Base-by-base conservation (phyloP, 1,140 invertebrate species). In the Stegodyphus mimosarum region DNA sequence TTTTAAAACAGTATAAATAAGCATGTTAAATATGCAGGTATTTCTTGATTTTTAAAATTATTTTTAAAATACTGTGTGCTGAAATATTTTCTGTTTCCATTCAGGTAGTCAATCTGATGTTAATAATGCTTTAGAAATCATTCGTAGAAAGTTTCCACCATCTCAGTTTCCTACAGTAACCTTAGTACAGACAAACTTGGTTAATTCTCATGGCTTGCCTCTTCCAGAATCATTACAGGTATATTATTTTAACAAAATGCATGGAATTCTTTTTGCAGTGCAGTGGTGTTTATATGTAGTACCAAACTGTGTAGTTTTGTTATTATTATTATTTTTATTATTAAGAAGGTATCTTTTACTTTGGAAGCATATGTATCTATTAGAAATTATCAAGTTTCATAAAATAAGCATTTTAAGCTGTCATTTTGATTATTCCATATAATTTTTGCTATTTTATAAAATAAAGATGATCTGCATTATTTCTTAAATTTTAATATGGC, bases 91-190 rank as follows among this genome's bases (percentile, higher is more conserved):
- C 15, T 60, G 9, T 15, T 33, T 33, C 33, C 33, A 33, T 33
- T 33, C 89, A 93, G 94, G 95, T 85, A 93, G 93, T 33, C 92
- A 94, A 86, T 91, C 91, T 84, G 94, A 95, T 89, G 95, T 98
- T 86, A 93, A 94, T 86, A 92, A 92, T 79, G 96, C 96, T 33
- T 90, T 98, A 88, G 93, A 93, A 80, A 93, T 96, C 91, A 96
- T 98, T 81, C 93, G 95, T 83, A 93, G 95, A 87, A 94, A 94
- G 90, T 96, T 98, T 88, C 96, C 96, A 11, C 89, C 93, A 79
- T 94, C 94, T 88, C 93, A 92, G 83, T 97, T 94, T 90, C 94
- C 95, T 0, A 92, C 94, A 88, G 91, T 98, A 52, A 94, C 94
- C 33, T 92, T 97, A 88, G 94, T 96, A 89, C 94, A 95, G 89